Conservation (phyloP, 2,113 vertebrate species). For the Cyanoderma ruficeps region DNA sequence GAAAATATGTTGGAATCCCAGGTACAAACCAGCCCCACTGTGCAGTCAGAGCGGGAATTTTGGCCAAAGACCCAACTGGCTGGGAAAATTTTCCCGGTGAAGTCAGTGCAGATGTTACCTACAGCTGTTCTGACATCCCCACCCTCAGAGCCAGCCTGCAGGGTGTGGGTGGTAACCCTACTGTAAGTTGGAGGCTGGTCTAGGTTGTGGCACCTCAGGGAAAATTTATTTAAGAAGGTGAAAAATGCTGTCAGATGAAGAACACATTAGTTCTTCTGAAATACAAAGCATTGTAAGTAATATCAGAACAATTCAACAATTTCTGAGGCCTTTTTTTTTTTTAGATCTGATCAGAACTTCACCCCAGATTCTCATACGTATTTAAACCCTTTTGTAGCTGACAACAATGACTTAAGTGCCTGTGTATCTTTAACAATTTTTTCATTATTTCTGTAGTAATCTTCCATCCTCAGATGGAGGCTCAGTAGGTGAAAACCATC, state of each 20-base stretch:
- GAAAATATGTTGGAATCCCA: background rate
- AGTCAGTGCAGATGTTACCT: background rate
- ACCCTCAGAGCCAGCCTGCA: fast-evolving
- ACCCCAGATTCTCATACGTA: background rate
- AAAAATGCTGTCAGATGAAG: background rate
- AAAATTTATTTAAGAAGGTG: background rate
- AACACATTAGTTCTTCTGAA: background rate
- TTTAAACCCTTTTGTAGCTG: background rate
- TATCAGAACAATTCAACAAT: background rate
- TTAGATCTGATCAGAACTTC: background rate
- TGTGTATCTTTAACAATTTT: background rate
- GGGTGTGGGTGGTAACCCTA: fast-evolving
- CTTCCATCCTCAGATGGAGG: background rate
- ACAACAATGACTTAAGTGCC: background rate
- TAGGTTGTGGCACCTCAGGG: background rate
- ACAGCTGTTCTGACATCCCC: background rate
- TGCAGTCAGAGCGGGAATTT: background rate
- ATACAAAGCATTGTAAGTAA: background rate
- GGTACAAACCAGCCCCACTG: background rate
- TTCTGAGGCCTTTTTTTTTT: background rate
- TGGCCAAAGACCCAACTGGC: background rate
- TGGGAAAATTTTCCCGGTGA: background rate
- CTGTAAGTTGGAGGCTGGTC: background rate
- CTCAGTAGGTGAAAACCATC: background rate
- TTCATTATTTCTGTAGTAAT: background rate